Evolutionary conservation across 1,140 invertebrate species (phyloP), one percentile per base, ranked within the genome.

Genomic region (Cotesia chilonis): DNA sequence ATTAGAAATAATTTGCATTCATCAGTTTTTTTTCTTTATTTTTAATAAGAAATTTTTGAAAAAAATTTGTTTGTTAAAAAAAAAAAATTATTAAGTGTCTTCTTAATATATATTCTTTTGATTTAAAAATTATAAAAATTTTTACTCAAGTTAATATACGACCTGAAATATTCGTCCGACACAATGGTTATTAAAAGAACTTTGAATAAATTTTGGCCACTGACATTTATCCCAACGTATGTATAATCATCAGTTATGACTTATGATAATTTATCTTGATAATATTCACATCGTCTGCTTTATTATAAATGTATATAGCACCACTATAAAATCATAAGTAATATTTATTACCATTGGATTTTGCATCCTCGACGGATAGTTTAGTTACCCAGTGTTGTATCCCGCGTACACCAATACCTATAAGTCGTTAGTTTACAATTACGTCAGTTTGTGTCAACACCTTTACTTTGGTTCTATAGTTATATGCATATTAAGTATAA

Each of bases 291-390:
- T 35, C 9, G 37, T 65, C 37, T n/a, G 63, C n/a, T 36, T 10
- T 14, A 3, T 41, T 41, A 12, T 38, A 57, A 9, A 57, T 20
- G 5, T 20, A 9, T 47, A 47, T 47, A 47, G 2, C 10, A 47
- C 41, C 41, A 7, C 6, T 20, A 38, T 20, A 38, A 36, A 65
- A n/a, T 38, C n/a, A 65, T 65, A 65, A 65, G 63, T 65, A 37
- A 14, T 65, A 65, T 65, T 65, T 65, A 65, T 65, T 37, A 20
- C 63, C 35, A 17, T 6, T 38, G 63, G 63, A 37, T 65, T 17
- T 4, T 5, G n/a, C 54, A 57, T 57, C 54, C 54, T 57, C 54
- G 17, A 5, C n/a, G n/a, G 12, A 57, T 57, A 12, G n/a, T 14
- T 17, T 57, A 12, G n/a, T 14, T 17, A 57, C 54, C n/a, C 2